Conservation (phyloP, 1,140 invertebrate species). For the Trichomalopsis sarcophagae region DNA sequence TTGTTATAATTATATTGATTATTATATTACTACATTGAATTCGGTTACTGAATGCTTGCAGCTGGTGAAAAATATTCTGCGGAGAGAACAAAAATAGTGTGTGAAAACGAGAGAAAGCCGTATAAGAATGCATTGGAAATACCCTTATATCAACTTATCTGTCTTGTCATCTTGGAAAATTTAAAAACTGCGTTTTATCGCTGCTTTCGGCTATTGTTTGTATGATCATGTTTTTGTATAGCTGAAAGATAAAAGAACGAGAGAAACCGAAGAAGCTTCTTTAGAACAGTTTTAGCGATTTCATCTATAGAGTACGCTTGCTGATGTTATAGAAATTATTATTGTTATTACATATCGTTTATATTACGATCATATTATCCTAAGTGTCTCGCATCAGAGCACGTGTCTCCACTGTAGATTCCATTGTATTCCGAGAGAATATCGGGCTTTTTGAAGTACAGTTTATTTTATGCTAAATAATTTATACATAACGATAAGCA, state of each 20-base stretch:
- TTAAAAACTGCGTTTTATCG: not conserved
- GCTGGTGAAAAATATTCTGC: not conserved
- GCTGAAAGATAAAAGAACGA: not conserved
- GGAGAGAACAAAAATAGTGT: not conserved
- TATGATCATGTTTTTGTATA: slow-evolving; percentile 45
- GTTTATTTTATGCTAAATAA: not conserved
- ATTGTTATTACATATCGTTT: not conserved
- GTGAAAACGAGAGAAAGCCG: not conserved
- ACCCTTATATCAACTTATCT: not conserved
- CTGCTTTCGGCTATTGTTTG: slow-evolving; percentile 24
- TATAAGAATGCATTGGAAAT: not conserved
- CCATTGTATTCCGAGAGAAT: not conserved
- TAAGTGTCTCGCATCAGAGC: not conserved
- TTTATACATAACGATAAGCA: no score
- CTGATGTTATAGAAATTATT: not conserved
- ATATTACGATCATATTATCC: not conserved
- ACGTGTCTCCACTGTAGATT: no score
- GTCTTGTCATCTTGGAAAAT: not conserved
- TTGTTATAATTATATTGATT: not conserved
- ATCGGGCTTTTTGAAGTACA: not conserved
- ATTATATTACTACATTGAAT: not conserved
- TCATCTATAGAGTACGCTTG: not conserved
- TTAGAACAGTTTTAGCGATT: not conserved
- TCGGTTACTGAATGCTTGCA: not conserved
- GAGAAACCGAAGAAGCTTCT: not conserved